Evolutionary conservation across 2,888 invertebrate genomes (phyloP).

Genomic region (Rhopalosiphum nymphaeae): DNA sequence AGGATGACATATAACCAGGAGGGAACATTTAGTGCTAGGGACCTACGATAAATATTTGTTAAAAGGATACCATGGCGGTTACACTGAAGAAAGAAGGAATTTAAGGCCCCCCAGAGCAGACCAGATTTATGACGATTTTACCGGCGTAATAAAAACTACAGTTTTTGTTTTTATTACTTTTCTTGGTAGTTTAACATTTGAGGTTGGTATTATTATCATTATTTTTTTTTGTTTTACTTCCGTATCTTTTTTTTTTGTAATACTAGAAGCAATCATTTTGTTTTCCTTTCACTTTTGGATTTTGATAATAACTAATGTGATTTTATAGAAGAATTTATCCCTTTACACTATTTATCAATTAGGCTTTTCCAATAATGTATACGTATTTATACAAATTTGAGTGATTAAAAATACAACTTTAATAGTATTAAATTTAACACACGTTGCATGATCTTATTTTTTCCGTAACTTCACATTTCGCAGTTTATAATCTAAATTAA

Average conservation of each 20-base stretch:
- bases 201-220: conserved; percentile 19
- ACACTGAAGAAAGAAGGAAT: conserved; percentile 45
- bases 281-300: conserved; percentile 5
- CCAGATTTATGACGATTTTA: conserved; percentile 63
- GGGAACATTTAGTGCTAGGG: not conserved
- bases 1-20: not conserved
- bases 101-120: conserved; percentile 59
- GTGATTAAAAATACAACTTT: not conserved
- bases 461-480: not conserved
- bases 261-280: conserved; percentile 31
- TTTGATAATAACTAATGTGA: not conserved
- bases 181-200: conserved; percentile 46
- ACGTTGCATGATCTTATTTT: not conserved
- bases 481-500: not conserved
- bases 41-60: conserved; percentile 63
- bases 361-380: not conserved
- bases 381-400: not conserved
- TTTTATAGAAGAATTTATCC: not conserved
- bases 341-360: not conserved
- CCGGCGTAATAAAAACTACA: conserved; percentile 55
- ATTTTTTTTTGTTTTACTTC: not conserved
- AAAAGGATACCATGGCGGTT: conserved; percentile 40
- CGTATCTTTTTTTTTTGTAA: not conserved
- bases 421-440: not conserved
- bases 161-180: conserved; percentile 53